These are phyloP conservation scores for Nannoperca australis DNA, from an alignment of 2,797 vertebrate genomes.

Conservation along the genomic window DNA sequence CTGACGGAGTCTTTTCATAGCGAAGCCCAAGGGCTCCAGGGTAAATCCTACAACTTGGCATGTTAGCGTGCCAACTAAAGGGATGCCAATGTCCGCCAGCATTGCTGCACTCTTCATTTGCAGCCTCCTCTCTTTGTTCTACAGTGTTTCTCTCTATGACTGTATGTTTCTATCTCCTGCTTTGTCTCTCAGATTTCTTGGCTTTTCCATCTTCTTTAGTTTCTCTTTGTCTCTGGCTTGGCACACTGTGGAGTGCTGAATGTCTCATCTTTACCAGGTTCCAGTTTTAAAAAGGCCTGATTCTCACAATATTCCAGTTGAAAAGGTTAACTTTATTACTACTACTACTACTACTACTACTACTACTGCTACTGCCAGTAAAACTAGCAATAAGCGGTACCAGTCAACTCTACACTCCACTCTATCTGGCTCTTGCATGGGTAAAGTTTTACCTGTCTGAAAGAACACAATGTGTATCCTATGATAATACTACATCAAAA, in stretches of 20 bases:
- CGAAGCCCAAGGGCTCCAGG: slow-evolving; percentile 83
- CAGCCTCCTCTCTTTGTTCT: slow-evolving; percentile 70
- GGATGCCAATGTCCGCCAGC: slow-evolving; percentile 83
- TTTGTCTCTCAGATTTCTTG: slow-evolving; percentile 58
- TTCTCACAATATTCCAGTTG: background rate
- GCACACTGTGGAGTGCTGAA: slow-evolving; percentile 24
- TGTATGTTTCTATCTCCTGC: slow-evolving; percentile 60
- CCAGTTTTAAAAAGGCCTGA: slow-evolving; percentile 12
- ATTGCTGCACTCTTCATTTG: slow-evolving; percentile 81
- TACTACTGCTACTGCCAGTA: background rate
- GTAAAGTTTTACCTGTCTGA: too few species aligned
- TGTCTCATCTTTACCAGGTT: slow-evolving; percentile 35
- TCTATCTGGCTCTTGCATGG: too few species aligned
- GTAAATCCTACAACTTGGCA: slow-evolving; percentile 91
- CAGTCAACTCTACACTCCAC: too few species aligned
- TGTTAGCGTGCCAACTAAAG: slow-evolving; percentile 76
- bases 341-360: too few species aligned
- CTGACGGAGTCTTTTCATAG: slow-evolving; percentile 84
- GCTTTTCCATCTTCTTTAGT: slow-evolving; percentile 41
- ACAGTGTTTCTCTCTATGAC: slow-evolving; percentile 59
- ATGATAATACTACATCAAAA: too few species aligned
- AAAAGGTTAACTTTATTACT: background rate
- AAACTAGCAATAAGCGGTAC: background rate
- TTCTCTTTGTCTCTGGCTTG: slow-evolving; percentile 54
- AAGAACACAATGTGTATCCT: too few species aligned